Conservation (phyloP, 2,888 invertebrate genomes). For the Eristalis tenax region DNA sequence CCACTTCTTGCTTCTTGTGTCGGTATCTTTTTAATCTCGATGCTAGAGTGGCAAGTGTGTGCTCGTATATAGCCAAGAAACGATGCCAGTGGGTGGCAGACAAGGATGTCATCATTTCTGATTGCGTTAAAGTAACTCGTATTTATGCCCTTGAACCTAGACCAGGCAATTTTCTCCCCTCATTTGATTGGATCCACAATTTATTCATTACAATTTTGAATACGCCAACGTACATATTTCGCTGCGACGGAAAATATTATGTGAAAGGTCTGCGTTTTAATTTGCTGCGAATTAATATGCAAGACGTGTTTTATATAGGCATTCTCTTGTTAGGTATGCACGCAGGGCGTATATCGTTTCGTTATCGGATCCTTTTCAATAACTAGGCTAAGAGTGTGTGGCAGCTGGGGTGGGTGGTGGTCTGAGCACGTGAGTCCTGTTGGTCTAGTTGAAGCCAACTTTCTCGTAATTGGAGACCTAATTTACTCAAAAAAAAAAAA, state of each 20-base stretch:
- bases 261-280: constrained; percentile 35
- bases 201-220: constrained; percentile 37
- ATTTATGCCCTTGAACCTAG: constrained; percentile 3
- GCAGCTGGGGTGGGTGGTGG: background rate
- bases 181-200: background rate
- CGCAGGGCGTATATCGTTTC: background rate
- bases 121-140: constrained; percentile 1
- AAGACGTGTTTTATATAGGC: constrained; percentile 17
- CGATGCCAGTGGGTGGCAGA: background rate
- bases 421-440: constrained; percentile 1
- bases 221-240: background rate
- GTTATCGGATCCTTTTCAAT: background rate
- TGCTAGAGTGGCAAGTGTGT: background rate
- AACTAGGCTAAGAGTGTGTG: background rate
- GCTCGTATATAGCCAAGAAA: background rate
- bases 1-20: background rate
- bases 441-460: constrained; percentile 37
- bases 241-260: constrained; percentile 50
- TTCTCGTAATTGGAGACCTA: constrained; percentile 63
- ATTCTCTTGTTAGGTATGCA: background rate
- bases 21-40: background rate
- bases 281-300: constrained; percentile 52
- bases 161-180: background rate
- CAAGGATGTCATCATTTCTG: background rate
- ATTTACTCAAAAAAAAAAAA: constrained; percentile 42